These are phyloP conservation scores for Sphaerodactylus townsendi DNA, from an alignment of 2,113 vertebrate genomes.

Conservation along the genomic window DNA sequence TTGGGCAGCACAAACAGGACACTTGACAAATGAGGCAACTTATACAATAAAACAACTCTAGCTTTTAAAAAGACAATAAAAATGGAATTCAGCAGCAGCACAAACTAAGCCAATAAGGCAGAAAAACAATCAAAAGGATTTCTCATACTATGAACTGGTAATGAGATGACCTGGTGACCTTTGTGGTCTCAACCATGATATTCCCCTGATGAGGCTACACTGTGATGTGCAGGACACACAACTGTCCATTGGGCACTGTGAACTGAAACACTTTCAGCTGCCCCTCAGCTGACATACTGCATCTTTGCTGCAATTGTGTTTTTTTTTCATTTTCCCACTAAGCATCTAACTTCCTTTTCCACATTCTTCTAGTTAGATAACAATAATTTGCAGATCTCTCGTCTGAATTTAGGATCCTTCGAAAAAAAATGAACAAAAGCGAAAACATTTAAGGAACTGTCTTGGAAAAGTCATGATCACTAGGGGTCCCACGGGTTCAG, in stretches of 20 bases:
- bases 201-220: neutral
- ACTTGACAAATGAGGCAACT: no score
- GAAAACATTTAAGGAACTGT: neutral
- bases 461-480: constrained; percentile 30
- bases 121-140: neutral
- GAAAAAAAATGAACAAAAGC: neutral
- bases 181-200: neutral
- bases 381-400: neutral
- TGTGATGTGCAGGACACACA: neutral
- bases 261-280: neutral
- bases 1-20: no score
- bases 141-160: neutral
- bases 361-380: neutral
- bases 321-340: neutral
- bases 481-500: neutral
- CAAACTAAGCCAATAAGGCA: neutral
- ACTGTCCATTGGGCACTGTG: neutral
- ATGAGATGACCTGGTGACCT: neutral
- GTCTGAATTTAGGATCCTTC: neutral
- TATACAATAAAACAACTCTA: no score
- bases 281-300: neutral
- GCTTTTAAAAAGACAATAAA: no score
- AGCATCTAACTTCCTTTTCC: neutral
- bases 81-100: no score
- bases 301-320: no score